Evolutionary conservation across 2,113 vertebrate species (phyloP).

Genomic region (Xiphorhynchus elegans): DNA sequence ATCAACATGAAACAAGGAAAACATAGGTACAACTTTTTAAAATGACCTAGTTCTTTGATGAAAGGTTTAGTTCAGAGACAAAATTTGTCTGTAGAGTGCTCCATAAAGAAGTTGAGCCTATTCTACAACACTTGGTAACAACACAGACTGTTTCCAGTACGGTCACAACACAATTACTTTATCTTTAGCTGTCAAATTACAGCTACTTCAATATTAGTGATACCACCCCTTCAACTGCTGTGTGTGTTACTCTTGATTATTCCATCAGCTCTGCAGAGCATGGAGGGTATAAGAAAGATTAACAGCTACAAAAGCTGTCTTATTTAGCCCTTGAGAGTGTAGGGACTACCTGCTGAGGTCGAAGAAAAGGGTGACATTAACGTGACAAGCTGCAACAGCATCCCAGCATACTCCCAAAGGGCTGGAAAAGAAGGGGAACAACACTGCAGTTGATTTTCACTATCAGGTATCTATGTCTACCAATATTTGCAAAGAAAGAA

Average conservation of each 20-base stretch:
- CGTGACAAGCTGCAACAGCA: fast-evolving
- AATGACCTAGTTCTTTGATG: not conserved
- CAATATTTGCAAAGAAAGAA: not conserved
- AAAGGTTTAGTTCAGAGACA: not conserved
- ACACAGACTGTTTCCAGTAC: not conserved
- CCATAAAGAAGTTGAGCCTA: not conserved
- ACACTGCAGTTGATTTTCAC: not conserved
- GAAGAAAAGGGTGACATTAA: not conserved
- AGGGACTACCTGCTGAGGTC: not conserved
- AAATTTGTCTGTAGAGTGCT: not conserved
- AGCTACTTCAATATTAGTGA: not conserved
- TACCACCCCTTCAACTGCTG: not conserved
- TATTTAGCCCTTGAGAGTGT: not conserved
- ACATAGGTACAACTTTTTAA: fast-evolving
- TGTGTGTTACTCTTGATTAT: not conserved
- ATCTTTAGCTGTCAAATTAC: not conserved
- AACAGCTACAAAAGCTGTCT: not conserved
- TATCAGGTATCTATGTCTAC: not conserved
- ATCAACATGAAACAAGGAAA: not conserved
- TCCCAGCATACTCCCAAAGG: not conserved
- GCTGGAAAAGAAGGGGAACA: not conserved
- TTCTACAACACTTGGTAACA: not conserved
- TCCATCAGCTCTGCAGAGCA: not conserved
- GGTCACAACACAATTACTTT: not conserved
- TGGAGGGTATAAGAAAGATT: not conserved